Percentiles rank a stretch among this genome's conserved stretches.
These are phyloP conservation scores for Luperina nickerlii DNA, from an alignment of 2,888 invertebrate genomes.

Conservation along the genomic window DNA sequence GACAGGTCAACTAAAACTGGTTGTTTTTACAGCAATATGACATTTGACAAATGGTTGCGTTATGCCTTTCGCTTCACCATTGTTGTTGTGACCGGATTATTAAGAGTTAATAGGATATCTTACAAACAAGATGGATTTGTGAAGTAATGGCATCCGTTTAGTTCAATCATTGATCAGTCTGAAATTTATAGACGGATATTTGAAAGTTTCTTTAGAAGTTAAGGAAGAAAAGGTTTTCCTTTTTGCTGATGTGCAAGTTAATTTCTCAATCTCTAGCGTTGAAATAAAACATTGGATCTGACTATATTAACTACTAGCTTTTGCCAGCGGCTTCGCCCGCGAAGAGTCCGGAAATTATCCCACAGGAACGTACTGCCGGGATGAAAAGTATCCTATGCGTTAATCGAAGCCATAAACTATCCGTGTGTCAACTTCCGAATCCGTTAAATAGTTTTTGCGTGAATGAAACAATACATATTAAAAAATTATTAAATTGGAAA, in stretches of 20 bases:
- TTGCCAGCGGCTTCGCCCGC: too few species aligned
- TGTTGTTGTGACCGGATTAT: conserved; percentile 61
- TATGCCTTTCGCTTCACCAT: conserved; percentile 64
- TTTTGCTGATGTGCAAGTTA: background rate
- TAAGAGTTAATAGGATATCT: conserved; percentile 52
- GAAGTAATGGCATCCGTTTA: conserved; percentile 28
- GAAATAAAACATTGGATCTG: too few species aligned
- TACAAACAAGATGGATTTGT: conserved; percentile 34
- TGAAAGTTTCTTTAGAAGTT: background rate
- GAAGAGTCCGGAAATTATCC: too few species aligned
- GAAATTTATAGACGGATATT: background rate
- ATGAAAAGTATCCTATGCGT: too few species aligned
- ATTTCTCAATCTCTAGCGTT: background rate
- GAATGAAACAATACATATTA: too few species aligned
- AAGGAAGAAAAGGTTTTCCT: background rate
- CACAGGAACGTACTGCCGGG: too few species aligned
- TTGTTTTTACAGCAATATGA: conserved; percentile 49
- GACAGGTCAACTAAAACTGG: conserved; percentile 40
- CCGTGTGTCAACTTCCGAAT: too few species aligned
- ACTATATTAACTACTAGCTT: too few species aligned
- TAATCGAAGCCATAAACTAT: too few species aligned
- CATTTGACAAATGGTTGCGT: conserved; percentile 72
- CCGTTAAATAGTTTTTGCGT: too few species aligned
- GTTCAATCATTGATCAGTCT: background rate
- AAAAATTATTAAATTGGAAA: too few species aligned